Base-by-base conservation (phyloP, 2,888 invertebrate species). In the Cerastis rubricosa region DNA sequence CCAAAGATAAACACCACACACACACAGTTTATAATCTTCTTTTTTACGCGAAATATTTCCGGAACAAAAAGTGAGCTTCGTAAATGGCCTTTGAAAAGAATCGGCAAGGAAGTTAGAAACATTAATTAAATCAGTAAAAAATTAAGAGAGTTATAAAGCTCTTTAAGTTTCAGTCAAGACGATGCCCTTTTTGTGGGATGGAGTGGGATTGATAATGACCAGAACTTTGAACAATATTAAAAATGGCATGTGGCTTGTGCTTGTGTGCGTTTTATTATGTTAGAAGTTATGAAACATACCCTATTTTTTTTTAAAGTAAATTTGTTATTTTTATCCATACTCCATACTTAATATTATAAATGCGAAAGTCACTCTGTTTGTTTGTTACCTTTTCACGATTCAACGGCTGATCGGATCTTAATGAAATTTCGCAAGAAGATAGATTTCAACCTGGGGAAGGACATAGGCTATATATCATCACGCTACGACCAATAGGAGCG, bases 41-140 rank as follows among this genome's bases (percentile, higher is more conserved):
- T 61, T 43, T 77, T 19, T 67, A 19, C 7, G 35, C 49, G 35
- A 43, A 54, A 68, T 69, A 25, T 65, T 81, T 61, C 29, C 22
- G n/a, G 70, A 70, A 64, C 51, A 74, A 61, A 73, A 78, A 79
- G 19, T 73, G 1, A 17, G 22, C n/a, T 17, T 59, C 45, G 43
- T 65, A 69, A 85, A 69, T 74, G 65, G 68, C 47, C 43, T 74
- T 75, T 86, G 40, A 84, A 80, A 78, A 79, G 77, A 72, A 68
- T 74, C 29, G 17, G 65, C 25, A 63, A 71, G 74, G 73, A 83
- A 83, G 71, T 86, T 71, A 64, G n/a, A 72, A 85, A 71, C 71
- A 83, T 71, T 83, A 78, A 78, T 74, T 85, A 74, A 85, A 85
- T 81, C 82, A 75, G 81, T 69, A 85, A 81, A 81, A 74, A 74